Evolutionary conservation across 2,113 vertebrate species (phyloP), one percentile per base, ranked within the genome.

Genomic region (Burhinus bistriatus): DNA sequence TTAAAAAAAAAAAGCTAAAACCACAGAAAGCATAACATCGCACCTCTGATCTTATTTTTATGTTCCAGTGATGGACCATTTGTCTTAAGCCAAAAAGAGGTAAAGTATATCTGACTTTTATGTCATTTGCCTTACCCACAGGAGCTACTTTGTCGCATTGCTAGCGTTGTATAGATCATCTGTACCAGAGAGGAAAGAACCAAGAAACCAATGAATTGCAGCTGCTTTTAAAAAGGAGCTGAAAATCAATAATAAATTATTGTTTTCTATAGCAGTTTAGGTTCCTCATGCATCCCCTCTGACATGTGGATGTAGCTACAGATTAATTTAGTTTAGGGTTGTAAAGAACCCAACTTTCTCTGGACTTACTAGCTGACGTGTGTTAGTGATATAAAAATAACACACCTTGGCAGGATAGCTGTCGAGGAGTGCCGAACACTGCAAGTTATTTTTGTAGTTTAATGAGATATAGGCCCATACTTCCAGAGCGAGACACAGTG

Each of bases 171-270:
- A 77, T 55, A 97, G 87, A 94, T 96, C 82, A 95, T 96, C 95
- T 96, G 58, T 66, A 66, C 66, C n/a, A 47, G 38, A 91, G 65
- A 95, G 65, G 77, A 93, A 95, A 79, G 89, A 94, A 94, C 59
- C 3, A 27, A 96, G 87, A 92, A 95, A 93, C 80, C 79, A 80
- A 84, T 97, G 97, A 97, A 91, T 97, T 97, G 93, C 94, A 96
- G 94, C 83, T 95, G 64, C 95, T 97, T 97, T 98, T 97, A 61
- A 94, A 97, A 96, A 97, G 94, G 89, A 97, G 30, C 84, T 92
- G 86, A 92, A 95, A 98, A 98, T 98, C 98, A 98, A 98, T 98
- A 98, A 97, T 96, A 98, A 98, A 98, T 98, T 98, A 98, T 98
- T 96, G 96, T 96, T 96, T 96, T 80, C 68, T 96, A 83, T 66